phyloP scores from a whole-genome alignment of 2,888 invertebrate species.

The Folsomia manolachei region DNA sequence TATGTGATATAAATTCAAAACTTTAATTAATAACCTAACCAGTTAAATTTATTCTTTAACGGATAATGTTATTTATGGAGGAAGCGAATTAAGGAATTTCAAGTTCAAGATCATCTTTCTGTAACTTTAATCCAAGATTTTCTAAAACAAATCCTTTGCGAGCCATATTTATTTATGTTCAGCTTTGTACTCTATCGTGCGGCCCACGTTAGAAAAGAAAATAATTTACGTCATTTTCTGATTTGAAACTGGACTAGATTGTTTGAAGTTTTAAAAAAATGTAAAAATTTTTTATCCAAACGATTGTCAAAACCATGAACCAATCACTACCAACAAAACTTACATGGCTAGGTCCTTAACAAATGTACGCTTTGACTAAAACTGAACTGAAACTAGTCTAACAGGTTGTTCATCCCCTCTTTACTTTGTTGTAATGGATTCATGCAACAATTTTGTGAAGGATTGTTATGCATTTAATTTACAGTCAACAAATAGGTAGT shows the following conservation, averaged over 20 bases:
- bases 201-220: not conserved
- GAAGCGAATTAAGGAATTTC: not conserved
- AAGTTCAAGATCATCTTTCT: not conserved
- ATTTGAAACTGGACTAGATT: not conserved
- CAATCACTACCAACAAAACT: too few species aligned
- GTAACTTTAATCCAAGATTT: not conserved
- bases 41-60: not conserved
- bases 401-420: not conserved
- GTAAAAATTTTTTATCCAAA: not conserved
- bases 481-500: too few species aligned
- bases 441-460: not conserved
- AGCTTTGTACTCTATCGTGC: not conserved
- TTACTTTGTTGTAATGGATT: not conserved
- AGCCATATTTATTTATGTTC: not conserved
- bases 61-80: too few species aligned
- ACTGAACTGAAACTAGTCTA: not conserved
- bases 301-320: not conserved
- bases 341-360: not conserved
- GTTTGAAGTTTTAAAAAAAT: not conserved
- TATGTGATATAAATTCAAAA: not conserved
- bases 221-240: slow-evolving; percentile 3
- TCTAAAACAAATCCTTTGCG: not conserved
- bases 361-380: not conserved
- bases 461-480: not conserved
- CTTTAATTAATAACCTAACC: not conserved